phyloP scores from a whole-genome alignment of 1,140 invertebrate genomes.

The Drosophila sucinea region DNA sequence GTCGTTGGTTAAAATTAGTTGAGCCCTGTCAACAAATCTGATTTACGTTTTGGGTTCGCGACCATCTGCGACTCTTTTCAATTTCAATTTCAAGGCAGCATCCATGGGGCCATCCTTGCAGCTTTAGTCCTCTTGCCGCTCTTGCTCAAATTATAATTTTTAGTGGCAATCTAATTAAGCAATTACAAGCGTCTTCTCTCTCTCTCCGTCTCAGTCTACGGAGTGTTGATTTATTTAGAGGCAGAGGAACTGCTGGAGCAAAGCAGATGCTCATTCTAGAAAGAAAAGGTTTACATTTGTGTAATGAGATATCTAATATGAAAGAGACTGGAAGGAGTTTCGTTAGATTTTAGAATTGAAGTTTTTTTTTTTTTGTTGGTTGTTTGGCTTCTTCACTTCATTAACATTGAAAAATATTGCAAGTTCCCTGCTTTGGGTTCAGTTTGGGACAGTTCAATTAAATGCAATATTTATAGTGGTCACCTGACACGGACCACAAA shows the following conservation, averaged over 20 bases:
- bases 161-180: slow-evolving; percentile 81
- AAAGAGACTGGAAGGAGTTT: too few relatives aligned
- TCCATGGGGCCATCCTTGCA: slow-evolving; percentile 14
- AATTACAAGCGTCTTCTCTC: slow-evolving; percentile 71
- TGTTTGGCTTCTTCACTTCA: slow-evolving; percentile 25
- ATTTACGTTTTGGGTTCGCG: slow-evolving; percentile 61
- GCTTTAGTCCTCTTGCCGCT: slow-evolving; percentile 9
- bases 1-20: slow-evolving; percentile 76
- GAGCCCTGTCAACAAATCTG: slow-evolving; percentile 79
- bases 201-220: neutral
- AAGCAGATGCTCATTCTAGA: slow-evolving; percentile 23
- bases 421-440: slow-evolving; percentile 21
- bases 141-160: slow-evolving; percentile 70
- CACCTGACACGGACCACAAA: slow-evolving; percentile 73
- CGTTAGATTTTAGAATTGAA: too few relatives aligned
- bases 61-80: slow-evolving; percentile 44
- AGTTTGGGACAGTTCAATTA: slow-evolving; percentile 65
- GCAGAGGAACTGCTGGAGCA: neutral
- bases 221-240: slow-evolving; percentile 64
- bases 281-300: neutral
- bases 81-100: slow-evolving; percentile 16
- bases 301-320: too few relatives aligned
- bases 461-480: slow-evolving; percentile 72
- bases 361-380: too few relatives aligned
- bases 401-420: slow-evolving; percentile 45